Evolutionary conservation across 2,888 invertebrate genomes (phyloP).

Genomic region (Schizaphis graminum): DNA sequence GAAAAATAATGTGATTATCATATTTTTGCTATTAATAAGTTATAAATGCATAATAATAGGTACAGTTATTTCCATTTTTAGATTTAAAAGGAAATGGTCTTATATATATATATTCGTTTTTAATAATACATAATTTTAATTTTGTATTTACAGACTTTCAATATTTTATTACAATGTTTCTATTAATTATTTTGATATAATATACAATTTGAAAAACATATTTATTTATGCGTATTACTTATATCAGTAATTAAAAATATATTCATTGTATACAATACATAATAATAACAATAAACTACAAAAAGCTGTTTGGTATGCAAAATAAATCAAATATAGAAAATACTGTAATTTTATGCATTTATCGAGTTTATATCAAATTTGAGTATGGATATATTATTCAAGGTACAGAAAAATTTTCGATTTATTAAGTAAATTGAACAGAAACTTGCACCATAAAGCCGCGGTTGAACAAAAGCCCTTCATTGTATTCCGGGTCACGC

Average conservation of each 20-base stretch:
- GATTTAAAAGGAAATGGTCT: background rate
- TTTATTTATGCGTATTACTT: background rate
- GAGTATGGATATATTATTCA: background rate
- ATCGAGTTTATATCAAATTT: constrained; percentile 48
- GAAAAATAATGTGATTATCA: background rate
- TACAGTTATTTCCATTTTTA: background rate
- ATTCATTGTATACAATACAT: background rate
- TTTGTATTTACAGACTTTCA: background rate
- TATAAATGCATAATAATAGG: too few species aligned
- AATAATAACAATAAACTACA: background rate
- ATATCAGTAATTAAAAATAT: background rate
- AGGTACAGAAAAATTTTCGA: constrained; percentile 38
- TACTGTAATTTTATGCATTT: background rate
- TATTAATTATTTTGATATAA: background rate
- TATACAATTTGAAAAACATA: background rate
- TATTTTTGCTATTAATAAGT: background rate
- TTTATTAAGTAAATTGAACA: constrained; percentile 65
- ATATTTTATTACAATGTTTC: background rate
- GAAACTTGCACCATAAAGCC: constrained; percentile 64
- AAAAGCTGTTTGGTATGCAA: background rate
- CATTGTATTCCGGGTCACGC: constrained; percentile 64
- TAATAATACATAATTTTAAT: background rate
- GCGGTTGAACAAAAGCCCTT: constrained; percentile 63
- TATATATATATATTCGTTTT: background rate
- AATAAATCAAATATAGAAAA: background rate